Evolutionary conservation across 2,888 invertebrate genomes (phyloP), one percentile per base, ranked within the genome.

Genomic region (Habrosyne pyritoides): DNA sequence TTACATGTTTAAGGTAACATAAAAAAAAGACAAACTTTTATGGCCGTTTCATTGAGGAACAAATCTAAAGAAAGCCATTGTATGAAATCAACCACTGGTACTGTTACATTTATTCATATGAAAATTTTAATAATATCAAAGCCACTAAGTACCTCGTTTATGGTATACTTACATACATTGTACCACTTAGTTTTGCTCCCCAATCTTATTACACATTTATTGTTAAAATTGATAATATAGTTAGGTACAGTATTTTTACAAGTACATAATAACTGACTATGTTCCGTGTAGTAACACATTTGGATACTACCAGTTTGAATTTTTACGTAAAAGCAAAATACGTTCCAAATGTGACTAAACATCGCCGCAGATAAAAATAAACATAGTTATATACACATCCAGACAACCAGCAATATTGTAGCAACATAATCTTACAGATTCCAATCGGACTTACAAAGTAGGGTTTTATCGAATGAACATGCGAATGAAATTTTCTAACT

Each of bases 101-200:
- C 69, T 58, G 63, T 71, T 68, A 67, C 70, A 74, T 71, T 75
- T 57, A 53, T 70, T 77, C 57, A 66, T 66, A 72, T 73, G 52
- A 83, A 79, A 75, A 77, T 76, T 71, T 74, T 66, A 72, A 68
- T 71, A 75, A 69, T 71, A 75, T 74, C 67, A 72, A 76, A 63
- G 59, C 71, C 65, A 64, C 63, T 59, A 62, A 49, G 14, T 49
- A 26, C 24, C 48, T 26, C 26, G 30, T 10, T 7, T 65, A 55
- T 66, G 55, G 57, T 65, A 60, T 71, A 71, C 1, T 8, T 70
- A 79, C 71, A 69, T 60, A 64, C 55, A 53, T 75, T 42, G 42
- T 18, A 42, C 18, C 42, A 42, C 14, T 87, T 89, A 89, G 87
- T 81, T 89, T 89, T 89, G 88, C 80, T 88, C 87, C 88, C 83